Base-by-base conservation (phyloP, 1,140 invertebrate genomes). In the Calycopis cecrops region DNA sequence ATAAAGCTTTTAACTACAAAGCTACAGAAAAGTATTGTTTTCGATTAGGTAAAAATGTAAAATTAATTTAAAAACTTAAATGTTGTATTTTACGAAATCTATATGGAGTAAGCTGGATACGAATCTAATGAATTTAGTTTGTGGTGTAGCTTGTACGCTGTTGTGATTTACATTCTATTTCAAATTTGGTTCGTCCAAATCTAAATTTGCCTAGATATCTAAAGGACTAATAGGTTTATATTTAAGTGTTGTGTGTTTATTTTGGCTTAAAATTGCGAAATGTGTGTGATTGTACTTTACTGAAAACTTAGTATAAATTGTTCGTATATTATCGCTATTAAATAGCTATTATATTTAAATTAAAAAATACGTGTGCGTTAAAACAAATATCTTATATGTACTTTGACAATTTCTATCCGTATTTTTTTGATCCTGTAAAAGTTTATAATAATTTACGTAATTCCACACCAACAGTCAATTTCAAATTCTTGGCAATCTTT, bases 181-280 rank as follows among this genome's bases (percentile, higher is more conserved):
- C 16, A 16, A 44, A 16, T 44, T 44, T 44, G 40, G 40, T 44
- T 44, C 40, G 40, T 16, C 40, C 40, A 44, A 44, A 44, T 16
- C 12, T 44, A 44, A 16, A 44, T 44, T 16, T 44, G 40, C 40
- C 40, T 44, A 44, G 40, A 3, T 37, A 9, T 44, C 14, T 44
- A 44, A 9, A 44, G 40, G 40, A 44, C 40, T 44, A 9, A 44
- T 44, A 44, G 12, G 40, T 44, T 44, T 44, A 44, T 9, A 16
- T 44, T 17, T 44, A 44, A 44, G 40, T 44, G 40, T 37, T 37
- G 40, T 44, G 40, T 44, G 40, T 44, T 28, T 14, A 44, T 12
- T 44, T 44, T 44, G 40, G 40, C 40, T 44, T 44, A 44, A 18
- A 14, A 16, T 9, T 44, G 40, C 40, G 40, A 16, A 9, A 12